Evolutionary conservation across 2,797 vertebrate species (phyloP).

Genomic region (Brotula barbata): DNA sequence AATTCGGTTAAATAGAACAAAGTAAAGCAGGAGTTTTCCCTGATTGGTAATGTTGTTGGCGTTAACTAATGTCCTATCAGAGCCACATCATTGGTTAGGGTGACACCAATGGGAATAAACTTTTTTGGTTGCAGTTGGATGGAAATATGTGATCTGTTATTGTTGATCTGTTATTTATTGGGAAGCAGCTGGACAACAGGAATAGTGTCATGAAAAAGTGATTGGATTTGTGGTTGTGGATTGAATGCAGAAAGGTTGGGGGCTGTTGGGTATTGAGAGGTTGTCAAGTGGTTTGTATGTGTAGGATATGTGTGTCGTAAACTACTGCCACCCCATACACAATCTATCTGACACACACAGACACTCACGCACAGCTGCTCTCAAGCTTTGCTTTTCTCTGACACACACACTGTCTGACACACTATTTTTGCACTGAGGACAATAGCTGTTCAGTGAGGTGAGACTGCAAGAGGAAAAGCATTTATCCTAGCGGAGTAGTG

Average conservation of each 20-base stretch:
- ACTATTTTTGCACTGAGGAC: constrained; percentile 54
- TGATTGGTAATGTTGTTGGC: no score
- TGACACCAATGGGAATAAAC: no score
- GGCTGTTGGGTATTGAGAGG: background rate
- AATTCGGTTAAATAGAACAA: no score
- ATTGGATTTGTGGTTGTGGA: constrained; percentile 24
- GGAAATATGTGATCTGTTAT: background rate
- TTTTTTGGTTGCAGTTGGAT: no score
- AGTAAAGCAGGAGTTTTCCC: no score
- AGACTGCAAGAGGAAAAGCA: constrained; percentile 70
- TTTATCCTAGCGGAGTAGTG: constrained; percentile 70
- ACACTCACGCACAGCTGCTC: constrained; percentile 8
- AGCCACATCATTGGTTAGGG: no score
- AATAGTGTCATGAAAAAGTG: constrained; percentile 25
- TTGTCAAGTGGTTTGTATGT: constrained; percentile 35
- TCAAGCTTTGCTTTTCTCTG: constrained; percentile 33
- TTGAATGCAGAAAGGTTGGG: constrained; percentile 6
- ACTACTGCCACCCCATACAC: constrained; percentile 9
- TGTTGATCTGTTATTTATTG: background rate
- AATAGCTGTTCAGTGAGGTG: constrained; percentile 69
- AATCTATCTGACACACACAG: constrained; percentile 4
- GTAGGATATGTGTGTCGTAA: constrained; percentile 25
- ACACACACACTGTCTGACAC: constrained; percentile 41
- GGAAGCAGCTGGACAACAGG: background rate
- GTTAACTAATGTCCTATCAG: no score